phyloP scores from a whole-genome alignment of 2,888 invertebrate genomes.

The Halocaridina rubra region DNA sequence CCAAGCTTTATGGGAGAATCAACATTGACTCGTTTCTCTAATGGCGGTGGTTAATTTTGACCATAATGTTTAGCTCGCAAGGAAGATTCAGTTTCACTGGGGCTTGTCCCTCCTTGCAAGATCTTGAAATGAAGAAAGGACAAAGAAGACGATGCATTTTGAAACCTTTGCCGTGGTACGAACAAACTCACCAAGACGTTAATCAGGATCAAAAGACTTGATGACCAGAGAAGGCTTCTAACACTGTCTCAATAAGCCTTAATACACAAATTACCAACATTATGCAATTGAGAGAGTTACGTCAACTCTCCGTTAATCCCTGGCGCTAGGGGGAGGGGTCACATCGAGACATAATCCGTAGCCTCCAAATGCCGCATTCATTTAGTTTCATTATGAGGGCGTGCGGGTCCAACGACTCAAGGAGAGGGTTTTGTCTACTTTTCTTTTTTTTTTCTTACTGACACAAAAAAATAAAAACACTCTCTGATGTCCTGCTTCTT shows the following conservation, averaged over 20 bases:
- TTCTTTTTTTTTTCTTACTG: neutral
- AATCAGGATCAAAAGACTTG: slow-evolving; percentile 53
- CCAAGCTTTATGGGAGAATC: slow-evolving; percentile 54
- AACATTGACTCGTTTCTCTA: slow-evolving; percentile 49
- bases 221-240: slow-evolving; percentile 54
- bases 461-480: too few species aligned
- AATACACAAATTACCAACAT: slow-evolving; percentile 59
- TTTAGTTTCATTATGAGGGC: slow-evolving; percentile 3
- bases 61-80: slow-evolving; percentile 12
- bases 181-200: slow-evolving; percentile 27
- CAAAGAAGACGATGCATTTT: slow-evolving; percentile 33
- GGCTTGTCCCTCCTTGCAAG: too few species aligned
- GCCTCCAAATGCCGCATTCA: slow-evolving; percentile 4
- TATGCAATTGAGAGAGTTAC: slow-evolving; percentile 57
- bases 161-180: slow-evolving; percentile 4
- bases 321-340: neutral
- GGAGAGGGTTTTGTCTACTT: neutral
- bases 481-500: too few species aligned
- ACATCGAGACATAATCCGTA: neutral
- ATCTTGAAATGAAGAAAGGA: neutral
- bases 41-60: slow-evolving; percentile 49
- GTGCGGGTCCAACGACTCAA: neutral
- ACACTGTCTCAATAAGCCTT: slow-evolving; percentile 59
- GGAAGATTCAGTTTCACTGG: neutral
- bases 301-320: slow-evolving; percentile 20